phyloP scores from a whole-genome alignment of 2,797 vertebrate genomes.

The Lagorchestes hirsutus region DNA sequence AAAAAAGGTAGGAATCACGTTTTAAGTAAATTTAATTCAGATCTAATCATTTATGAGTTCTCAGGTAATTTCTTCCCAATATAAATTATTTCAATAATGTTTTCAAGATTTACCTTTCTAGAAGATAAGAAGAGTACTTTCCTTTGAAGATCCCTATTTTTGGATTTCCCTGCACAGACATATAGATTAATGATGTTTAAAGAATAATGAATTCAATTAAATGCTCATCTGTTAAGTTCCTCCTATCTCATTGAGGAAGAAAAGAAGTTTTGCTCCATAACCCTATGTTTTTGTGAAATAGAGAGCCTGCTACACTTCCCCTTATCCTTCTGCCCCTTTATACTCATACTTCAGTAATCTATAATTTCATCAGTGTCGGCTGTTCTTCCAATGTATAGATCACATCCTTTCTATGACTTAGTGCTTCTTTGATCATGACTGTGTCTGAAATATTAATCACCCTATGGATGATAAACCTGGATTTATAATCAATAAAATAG shows the following conservation, averaged over 20 bases:
- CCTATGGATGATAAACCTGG: not conserved
- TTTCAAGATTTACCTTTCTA: not conserved
- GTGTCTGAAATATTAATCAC: not conserved
- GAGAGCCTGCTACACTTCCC: not conserved
- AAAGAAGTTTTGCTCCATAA: not conserved
- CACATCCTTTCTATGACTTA: not conserved
- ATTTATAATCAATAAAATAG: not conserved
- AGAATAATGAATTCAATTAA: not conserved
- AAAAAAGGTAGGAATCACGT: slow-evolving; percentile 70
- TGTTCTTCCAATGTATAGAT: not conserved
- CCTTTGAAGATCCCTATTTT: not conserved
- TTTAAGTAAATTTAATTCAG: slow-evolving; percentile 27
- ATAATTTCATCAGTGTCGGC: not conserved
- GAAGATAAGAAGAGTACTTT: not conserved
- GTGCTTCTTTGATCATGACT: not conserved
- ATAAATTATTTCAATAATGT: not conserved
- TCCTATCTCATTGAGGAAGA: not conserved
- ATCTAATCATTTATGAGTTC: not conserved
- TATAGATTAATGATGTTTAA: not conserved
- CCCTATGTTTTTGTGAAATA: not conserved
- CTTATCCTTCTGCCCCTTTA: not conserved
- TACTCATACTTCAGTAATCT: not conserved
- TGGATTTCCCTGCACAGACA: not conserved
- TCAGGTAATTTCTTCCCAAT: slow-evolving; percentile 1
- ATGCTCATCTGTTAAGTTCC: not conserved